phyloP scores from a whole-genome alignment of 2,797 vertebrate species.

The Ceryle rudis region DNA sequence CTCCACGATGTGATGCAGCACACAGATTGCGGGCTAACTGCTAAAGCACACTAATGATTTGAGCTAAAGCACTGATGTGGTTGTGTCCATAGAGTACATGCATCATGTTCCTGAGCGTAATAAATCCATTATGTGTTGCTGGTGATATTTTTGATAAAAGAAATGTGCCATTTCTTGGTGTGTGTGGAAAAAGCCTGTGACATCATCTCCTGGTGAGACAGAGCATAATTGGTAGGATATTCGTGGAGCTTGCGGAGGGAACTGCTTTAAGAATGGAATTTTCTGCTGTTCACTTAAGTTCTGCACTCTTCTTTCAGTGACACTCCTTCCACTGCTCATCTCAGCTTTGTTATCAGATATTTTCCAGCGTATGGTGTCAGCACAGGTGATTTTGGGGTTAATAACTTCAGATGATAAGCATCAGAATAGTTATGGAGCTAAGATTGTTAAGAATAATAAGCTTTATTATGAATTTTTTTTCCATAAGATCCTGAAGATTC shows the following conservation, averaged over 20 bases:
- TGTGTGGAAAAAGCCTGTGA: neutral
- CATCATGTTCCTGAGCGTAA: neutral
- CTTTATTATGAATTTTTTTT: neutral
- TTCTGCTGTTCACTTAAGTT: neutral
- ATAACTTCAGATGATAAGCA: neutral
- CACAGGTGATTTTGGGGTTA: neutral
- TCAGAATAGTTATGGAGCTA: neutral
- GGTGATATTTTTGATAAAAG: neutral
- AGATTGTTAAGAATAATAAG: neutral
- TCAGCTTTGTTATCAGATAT: neutral
- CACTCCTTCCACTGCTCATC: neutral
- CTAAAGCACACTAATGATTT: neutral
- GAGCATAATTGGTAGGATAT: neutral
- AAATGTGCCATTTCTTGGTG: neutral
- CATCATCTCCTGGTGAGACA: neutral
- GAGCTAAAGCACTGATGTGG: neutral
- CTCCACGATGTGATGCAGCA: neutral
- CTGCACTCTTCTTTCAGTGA: neutral
- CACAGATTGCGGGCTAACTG: accelerated
- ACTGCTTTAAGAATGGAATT: neutral
- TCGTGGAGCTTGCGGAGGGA: neutral
- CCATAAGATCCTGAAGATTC: neutral
- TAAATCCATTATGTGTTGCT: neutral
- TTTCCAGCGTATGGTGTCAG: neutral
- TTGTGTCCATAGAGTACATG: neutral